These are phyloP conservation scores for Eretmocerus hayati DNA, from an alignment of 2,888 invertebrate species.

Conservation along the genomic window DNA sequence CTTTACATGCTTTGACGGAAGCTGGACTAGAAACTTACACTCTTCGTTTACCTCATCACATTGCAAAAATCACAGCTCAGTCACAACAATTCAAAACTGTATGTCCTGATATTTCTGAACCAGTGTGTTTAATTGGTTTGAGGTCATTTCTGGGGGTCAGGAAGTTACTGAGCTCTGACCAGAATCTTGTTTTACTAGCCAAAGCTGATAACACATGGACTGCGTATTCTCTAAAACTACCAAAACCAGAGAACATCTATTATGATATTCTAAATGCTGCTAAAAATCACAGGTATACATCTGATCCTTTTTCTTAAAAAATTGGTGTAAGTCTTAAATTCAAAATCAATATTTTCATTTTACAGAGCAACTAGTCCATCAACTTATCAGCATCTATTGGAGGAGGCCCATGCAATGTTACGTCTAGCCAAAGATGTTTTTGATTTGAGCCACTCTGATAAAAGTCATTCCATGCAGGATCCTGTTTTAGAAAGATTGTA, in stretches of 20 bases:
- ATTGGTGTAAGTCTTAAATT: background rate
- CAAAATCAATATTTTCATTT: background rate
- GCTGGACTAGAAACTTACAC: conserved; percentile 74
- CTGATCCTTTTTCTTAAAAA: background rate
- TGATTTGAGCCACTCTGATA: conserved; percentile 5
- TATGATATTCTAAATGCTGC: conserved; percentile 65
- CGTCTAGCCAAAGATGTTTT: conserved; percentile 46
- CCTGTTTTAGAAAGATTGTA: conserved; percentile 47
- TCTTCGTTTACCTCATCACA: conserved; percentile 53
- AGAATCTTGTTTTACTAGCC: conserved; percentile 52
- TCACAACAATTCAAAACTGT: conserved; percentile 48
- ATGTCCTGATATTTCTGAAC: conserved; percentile 54
- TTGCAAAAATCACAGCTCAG: conserved; percentile 50
- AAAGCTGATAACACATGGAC: conserved; percentile 63
- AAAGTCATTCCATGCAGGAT: conserved; percentile 22
- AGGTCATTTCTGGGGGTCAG: conserved; percentile 62
- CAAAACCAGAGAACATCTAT: conserved; percentile 58
- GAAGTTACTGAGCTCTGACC: conserved; percentile 48
- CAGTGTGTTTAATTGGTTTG: conserved; percentile 61
- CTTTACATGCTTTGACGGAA: conserved; percentile 67
- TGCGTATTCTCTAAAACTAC: conserved; percentile 64
- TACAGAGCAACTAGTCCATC: conserved; percentile 53
- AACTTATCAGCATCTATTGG: conserved; percentile 64
- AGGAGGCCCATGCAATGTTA: conserved; percentile 66
- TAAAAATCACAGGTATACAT: conserved; percentile 53